Evolutionary conservation across 2,888 invertebrate genomes (phyloP).

Genomic region (Metacarcinus magister): DNA sequence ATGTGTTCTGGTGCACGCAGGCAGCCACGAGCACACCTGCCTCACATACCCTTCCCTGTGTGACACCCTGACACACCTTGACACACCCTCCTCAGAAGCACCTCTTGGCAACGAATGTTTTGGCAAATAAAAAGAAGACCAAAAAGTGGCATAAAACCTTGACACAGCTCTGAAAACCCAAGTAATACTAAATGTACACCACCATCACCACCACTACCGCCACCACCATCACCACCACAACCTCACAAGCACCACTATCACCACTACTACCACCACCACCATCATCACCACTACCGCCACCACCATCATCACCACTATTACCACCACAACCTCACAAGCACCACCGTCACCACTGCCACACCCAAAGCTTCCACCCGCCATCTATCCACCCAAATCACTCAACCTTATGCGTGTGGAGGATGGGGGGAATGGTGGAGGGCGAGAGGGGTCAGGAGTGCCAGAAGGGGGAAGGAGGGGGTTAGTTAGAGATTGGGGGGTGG

Average conservation of each 20-base stretch:
- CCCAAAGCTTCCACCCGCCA: not conserved
- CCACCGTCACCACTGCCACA: not conserved
- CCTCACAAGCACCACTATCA: not conserved
- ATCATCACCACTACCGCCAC: not conserved
- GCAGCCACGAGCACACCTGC: slow-evolving; percentile 12
- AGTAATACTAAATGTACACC: not conserved
- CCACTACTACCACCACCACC: not conserved
- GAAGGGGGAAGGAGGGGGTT: not conserved
- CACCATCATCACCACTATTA: not conserved
- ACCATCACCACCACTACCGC: not conserved
- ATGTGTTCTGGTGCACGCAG: slow-evolving; percentile 26
- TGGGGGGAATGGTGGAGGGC: not conserved
- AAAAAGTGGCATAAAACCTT: not conserved
- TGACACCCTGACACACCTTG: not conserved
- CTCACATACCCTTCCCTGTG: slow-evolving; percentile 8
- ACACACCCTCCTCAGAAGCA: not conserved
- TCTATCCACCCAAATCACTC: not conserved
- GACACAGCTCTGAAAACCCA: not conserved
- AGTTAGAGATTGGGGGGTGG: not conserved
- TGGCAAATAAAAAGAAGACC: not conserved
- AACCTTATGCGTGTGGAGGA: not conserved
- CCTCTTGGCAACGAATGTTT: not conserved
- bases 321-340: not conserved
- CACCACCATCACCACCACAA: not conserved
- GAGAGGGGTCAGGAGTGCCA: not conserved